A percentile compares a stretch with the other conserved stretches of the same genome.
Conservation (phyloP, 2,888 invertebrate genomes). For the Melipona bicolor region DNA sequence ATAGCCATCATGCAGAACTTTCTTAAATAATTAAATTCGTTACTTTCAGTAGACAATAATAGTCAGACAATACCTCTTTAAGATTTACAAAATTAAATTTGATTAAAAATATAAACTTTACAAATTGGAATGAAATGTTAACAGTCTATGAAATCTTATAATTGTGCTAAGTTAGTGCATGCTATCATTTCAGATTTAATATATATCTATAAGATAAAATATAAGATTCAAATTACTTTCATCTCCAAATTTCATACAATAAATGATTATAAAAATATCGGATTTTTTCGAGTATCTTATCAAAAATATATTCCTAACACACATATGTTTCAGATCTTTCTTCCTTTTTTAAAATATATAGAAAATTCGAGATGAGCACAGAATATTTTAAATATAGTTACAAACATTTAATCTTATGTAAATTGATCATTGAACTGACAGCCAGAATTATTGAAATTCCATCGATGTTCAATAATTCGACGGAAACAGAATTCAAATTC, state of each 20-base stretch:
- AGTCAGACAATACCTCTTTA: not conserved
- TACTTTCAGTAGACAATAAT: not conserved
- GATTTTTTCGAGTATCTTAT: not conserved
- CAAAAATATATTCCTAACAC: not conserved
- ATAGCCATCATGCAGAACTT: slow-evolving; percentile 25
- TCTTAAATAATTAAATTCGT: not conserved
- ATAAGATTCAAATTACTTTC: not conserved
- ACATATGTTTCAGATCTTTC: not conserved
- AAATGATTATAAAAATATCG: slow-evolving; percentile 33
- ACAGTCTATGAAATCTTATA: slow-evolving; percentile 4
- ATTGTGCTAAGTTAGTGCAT: not conserved
- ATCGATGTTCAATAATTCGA: not conserved
- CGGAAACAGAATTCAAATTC: not conserved
- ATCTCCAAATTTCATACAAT: slow-evolving; percentile 20
- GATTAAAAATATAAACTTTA: not conserved
- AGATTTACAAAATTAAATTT: not conserved
- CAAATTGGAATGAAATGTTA: slow-evolving; percentile 16
- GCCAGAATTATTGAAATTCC: not conserved
- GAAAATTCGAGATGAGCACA: not conserved
- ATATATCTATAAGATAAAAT: not conserved
- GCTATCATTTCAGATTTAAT: not conserved
- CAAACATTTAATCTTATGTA: not conserved
- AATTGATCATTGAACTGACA: not conserved
- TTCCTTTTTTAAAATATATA: not conserved
- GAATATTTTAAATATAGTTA: not conserved